Conservation (phyloP, 2,113 vertebrate genomes). For the Puntigrus tetrazona region DNA sequence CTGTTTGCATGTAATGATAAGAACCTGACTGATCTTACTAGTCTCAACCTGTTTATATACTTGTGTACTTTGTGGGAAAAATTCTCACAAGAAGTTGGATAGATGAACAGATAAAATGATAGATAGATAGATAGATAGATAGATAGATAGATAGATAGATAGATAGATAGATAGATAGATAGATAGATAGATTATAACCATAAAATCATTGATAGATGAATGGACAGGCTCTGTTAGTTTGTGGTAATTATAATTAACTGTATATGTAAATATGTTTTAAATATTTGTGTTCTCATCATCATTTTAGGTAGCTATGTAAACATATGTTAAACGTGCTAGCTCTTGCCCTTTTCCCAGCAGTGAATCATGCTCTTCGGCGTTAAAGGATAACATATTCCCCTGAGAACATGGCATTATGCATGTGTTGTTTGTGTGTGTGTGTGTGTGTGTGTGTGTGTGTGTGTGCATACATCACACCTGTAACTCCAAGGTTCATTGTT, state of each 20-base stretch:
- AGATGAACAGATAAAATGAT: neutral
- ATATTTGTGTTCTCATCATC: neutral
- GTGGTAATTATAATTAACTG: neutral
- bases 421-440: neutral
- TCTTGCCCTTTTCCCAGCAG: neutral
- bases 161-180: neutral
- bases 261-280: neutral
- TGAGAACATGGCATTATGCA: constrained; percentile 11
- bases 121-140: neutral
- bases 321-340: neutral
- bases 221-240: neutral
- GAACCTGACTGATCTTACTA: neutral
- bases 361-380: neutral
- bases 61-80: neutral
- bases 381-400: neutral
- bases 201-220: too few species aligned
- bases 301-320: neutral
- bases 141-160: neutral
- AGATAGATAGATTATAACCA: too few species aligned
- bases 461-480: neutral
- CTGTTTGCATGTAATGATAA: neutral
- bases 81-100: neutral
- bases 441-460: constrained; percentile 12
- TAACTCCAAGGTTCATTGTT: neutral
- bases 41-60: neutral